phyloP scores from a whole-genome alignment of 2,797 vertebrate genomes.

The Nannoperca australis region DNA sequence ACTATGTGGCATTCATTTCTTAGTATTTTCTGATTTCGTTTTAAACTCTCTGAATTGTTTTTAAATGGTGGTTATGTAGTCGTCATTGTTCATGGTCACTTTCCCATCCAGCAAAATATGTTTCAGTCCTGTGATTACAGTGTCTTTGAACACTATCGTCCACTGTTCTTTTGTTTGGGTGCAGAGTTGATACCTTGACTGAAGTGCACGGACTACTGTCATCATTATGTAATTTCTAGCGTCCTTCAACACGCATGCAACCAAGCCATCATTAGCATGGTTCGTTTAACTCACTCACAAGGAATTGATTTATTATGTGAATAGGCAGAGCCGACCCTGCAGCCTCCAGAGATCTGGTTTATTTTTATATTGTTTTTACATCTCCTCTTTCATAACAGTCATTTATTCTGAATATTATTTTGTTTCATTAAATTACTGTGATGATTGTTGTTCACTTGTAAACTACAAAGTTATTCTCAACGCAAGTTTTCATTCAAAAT shows the following conservation, averaged over 20 bases:
- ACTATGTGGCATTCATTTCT: not conserved
- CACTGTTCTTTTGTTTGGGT: not conserved
- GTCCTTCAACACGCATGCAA: constrained; percentile 26
- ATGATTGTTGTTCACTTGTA: not conserved
- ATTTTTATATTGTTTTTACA: not conserved
- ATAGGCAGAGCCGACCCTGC: constrained; percentile 1
- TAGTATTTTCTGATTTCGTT: not conserved
- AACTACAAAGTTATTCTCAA: no score
- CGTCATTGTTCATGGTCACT: not conserved
- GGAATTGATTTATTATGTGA: constrained; percentile 13
- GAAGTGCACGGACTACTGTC: fast-evolving
- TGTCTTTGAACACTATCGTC: not conserved
- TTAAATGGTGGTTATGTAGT: no score
- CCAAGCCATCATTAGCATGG: constrained; percentile 22
- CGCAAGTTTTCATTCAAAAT: no score
- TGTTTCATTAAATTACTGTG: not conserved
- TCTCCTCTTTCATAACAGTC: not conserved
- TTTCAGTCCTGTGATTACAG: not conserved
- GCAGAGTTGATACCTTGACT: constrained; percentile 7
- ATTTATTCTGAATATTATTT: not conserved
- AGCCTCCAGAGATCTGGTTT: constrained; percentile 2
- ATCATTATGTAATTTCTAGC: constrained; percentile 18
- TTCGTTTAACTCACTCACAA: constrained; percentile 32
- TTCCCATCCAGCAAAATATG: not conserved
- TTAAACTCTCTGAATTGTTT: not conserved